Base-by-base conservation (phyloP, 2,797 vertebrate species). In the Eulemur rubriventer region DNA sequence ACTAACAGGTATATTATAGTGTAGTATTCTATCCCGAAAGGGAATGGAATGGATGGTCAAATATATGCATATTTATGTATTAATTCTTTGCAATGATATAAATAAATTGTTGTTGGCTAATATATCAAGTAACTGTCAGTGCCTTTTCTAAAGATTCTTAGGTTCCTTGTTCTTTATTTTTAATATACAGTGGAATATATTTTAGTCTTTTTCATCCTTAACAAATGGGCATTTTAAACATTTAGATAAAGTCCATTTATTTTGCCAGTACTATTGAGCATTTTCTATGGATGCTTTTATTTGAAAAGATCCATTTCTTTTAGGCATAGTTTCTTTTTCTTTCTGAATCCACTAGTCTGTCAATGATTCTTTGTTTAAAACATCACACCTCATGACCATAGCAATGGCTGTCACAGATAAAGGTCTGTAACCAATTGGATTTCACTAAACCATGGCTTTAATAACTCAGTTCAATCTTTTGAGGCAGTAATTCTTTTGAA, bases 71-170 rank as follows among this genome's bases (percentile, higher is more conserved):
- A 6, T 10, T 76, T 12, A 73, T 80, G 8, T 38, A 28, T 72
- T 30, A 57, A 92, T 63, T 48, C 5, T 72, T 4, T 43, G 30
- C 26, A 92, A 82, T 9, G 1, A 17, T 95, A 76, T 84, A 95
- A 97, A 95, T 2, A 72, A 92, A 97, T 78, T 38, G 65, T 20
- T 50, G 35, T 94, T 95, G 76, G 26, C 85, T 76, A 48, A 0
- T 57, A 0, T 43, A 55, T 17, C 72, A 48, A 33, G n/a, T 57
- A 30, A n/a, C n/a, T n/a, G 4, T n/a, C 33, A 38, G 1, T 69
- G 82, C 20, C 3, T 78, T 55, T 87, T 41, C 43, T 65, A 95
- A 95, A 95, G 72, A 11, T 6, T 67, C 7, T 48, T 9, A 28
- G 14, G 70, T 7, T 30, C 35, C 12, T 73, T 73, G 41, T 41